phyloP scores from a whole-genome alignment of 2,797 vertebrate genomes.

The Varecia variegata region DNA sequence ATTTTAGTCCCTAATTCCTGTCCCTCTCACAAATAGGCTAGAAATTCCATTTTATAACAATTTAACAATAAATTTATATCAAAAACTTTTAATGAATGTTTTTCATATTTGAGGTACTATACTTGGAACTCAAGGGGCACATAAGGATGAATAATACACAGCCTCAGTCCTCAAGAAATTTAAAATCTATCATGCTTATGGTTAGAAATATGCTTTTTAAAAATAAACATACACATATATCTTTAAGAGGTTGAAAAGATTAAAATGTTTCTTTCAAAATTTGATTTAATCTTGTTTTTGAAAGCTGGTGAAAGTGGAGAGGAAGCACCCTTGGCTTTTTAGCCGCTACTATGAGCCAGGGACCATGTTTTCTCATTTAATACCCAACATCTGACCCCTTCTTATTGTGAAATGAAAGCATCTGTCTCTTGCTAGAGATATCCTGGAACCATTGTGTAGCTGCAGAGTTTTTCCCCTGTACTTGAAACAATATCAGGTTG shows the following conservation, averaged over 20 bases:
- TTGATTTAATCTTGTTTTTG: conserved; percentile 20
- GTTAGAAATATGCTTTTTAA: neutral
- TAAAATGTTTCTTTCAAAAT: conserved; percentile 39
- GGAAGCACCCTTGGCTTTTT: neutral
- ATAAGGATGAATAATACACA: neutral
- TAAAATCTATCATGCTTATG: neutral
- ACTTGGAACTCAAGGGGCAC: neutral
- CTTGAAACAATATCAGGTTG: neutral
- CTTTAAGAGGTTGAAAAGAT: conserved; percentile 6
- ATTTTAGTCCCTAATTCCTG: neutral
- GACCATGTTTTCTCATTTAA: neutral
- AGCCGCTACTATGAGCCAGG: neutral
- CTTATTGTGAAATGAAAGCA: neutral
- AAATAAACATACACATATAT: neutral
- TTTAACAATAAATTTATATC: conserved; percentile 32
- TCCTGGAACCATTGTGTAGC: neutral
- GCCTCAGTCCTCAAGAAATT: conserved; percentile 25
- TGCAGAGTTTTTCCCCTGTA: neutral
- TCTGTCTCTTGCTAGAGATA: conserved; percentile 2
- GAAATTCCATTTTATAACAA: neutral
- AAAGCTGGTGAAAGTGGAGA: neutral
- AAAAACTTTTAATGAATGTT: conserved; percentile 1
- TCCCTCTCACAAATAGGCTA: neutral
- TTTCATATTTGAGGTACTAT: neutral
- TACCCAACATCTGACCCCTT: neutral